Percentiles rank a stretch among this genome's conserved stretches.
Conservation (phyloP, 2,888 invertebrate genomes). For the Pinctada fucata region DNA sequence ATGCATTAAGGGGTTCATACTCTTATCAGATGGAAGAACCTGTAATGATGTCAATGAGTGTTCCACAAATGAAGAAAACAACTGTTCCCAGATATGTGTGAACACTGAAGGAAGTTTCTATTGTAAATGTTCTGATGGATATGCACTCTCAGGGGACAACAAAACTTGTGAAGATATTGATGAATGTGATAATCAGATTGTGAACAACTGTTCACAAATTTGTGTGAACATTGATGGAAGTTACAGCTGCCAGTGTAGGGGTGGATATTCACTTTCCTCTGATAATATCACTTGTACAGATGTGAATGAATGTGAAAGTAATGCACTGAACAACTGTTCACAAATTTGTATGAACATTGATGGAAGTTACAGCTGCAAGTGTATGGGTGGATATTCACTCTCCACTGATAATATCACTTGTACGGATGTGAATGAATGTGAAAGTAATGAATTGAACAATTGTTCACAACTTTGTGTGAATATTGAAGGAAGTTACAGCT, state of each 20-base stretch:
- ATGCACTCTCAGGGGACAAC: neutral
- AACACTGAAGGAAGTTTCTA: conserved; percentile 12
- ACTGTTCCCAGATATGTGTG: conserved; percentile 8
- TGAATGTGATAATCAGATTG: neutral
- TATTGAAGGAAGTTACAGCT: neutral
- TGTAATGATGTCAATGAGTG: conserved; percentile 21
- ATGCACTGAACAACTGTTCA: neutral
- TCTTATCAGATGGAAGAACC: neutral
- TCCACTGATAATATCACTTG: conserved; percentile 4
- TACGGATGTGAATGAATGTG: conserved; percentile 18
- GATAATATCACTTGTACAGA: conserved; percentile 10
- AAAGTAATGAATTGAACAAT: neutral
- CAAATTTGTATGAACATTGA: conserved; percentile 11
- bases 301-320: conserved; percentile 7
- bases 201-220: neutral
- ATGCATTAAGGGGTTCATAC: neutral
- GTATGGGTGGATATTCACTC: conserved; percentile 14
- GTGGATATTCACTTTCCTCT: neutral
- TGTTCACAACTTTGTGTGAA: conserved; percentile 25
- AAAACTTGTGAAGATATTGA: neutral
- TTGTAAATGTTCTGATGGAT: conserved; percentile 17
- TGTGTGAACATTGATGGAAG: neutral
- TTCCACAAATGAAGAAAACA: neutral
- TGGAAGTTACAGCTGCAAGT: conserved; percentile 7
- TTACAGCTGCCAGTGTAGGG: neutral